Percentiles rank a stretch among this genome's conserved stretches.
Evolutionary conservation across 2,888 invertebrate genomes (phyloP).

Genomic region (Aromia moschata): DNA sequence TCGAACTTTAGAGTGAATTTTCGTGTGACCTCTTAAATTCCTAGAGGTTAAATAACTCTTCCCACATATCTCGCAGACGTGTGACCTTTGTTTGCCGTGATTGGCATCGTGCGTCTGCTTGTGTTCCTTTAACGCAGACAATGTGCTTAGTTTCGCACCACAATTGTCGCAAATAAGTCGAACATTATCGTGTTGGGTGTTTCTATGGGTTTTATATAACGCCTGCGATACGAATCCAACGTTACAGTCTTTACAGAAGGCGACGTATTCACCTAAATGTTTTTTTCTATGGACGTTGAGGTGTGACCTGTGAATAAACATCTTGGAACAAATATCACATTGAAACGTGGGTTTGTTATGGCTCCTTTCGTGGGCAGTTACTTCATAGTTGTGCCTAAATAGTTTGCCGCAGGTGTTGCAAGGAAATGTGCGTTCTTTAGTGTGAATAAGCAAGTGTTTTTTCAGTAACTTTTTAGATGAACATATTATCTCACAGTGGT

Average conservation of each 20-base stretch:
- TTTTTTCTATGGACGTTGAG: slow-evolving; percentile 68
- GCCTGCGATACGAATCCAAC: slow-evolving; percentile 54
- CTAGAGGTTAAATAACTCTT: slow-evolving; percentile 60
- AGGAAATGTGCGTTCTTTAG: slow-evolving; percentile 50
- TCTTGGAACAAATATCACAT: slow-evolving; percentile 69
- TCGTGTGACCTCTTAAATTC: slow-evolving; percentile 54
- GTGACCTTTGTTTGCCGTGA: slow-evolving; percentile 49
- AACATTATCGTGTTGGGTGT: slow-evolving; percentile 49
- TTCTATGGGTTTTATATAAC: slow-evolving; percentile 51
- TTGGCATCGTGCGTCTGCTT: slow-evolving; percentile 49
- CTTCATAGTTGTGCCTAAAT: slow-evolving; percentile 56
- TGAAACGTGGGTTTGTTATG: slow-evolving; percentile 69
- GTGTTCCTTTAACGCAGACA: slow-evolving; percentile 53
- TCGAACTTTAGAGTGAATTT: slow-evolving; percentile 49
- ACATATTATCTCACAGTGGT: slow-evolving; percentile 53
- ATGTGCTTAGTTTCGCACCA: slow-evolving; percentile 47
- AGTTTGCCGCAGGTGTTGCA: slow-evolving; percentile 57
- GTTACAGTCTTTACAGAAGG: slow-evolving; percentile 55
- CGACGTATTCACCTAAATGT: slow-evolving; percentile 64
- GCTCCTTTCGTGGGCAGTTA: slow-evolving; percentile 64
- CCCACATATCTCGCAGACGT: slow-evolving; percentile 62
- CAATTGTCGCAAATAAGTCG: slow-evolving; percentile 52
- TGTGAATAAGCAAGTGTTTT: slow-evolving; percentile 57
- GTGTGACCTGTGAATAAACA: slow-evolving; percentile 70
- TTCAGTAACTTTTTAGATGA: slow-evolving; percentile 56